Base-by-base conservation (phyloP, 2,113 vertebrate genomes). In the Pao palembangensis region DNA sequence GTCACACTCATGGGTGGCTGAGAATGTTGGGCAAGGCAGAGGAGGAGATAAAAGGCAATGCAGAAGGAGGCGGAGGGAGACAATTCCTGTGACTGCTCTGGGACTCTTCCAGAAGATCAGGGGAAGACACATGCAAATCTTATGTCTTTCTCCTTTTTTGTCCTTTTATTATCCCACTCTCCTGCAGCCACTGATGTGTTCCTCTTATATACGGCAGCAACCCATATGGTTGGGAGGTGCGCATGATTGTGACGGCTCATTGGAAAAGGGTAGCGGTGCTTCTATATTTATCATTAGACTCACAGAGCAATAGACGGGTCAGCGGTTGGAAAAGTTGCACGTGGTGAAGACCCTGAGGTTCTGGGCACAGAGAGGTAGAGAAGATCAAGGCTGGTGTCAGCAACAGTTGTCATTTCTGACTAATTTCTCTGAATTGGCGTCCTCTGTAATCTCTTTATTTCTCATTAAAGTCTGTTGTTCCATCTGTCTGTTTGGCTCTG, bases 1-100 rank as follows among this genome's bases (percentile, higher is more conserved):
- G 81, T 90, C 72, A 63, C 86, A 79, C 89, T 93, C 90, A 92
- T 92, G 89, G 90, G 88, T 86, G 76, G 69, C 75, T 55, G 62
- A 65, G 63, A 75, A 62, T 61, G 64, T 55, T 47, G 64, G 56
- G 41, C 64, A 21, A 81, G 54, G 59, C 67, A 78, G 64, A 75
- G 74, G 71, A 78, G 65, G 66, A 75, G 77, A 75, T 65, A 57
- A n/a, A 23, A 56, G 31, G 71, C 46, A 67, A 66, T 61, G 69
- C 63, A 51, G 74, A 47, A 60, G 51, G 73, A 80, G 81, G 77
- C 4, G 54, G 69, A 64, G 64, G 65, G 65, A 65, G 50, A 5
- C 17, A 51, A 52, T 61, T 55, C 53, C 31, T 21, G 14, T 23
- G 12, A 51, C 65, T 55, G 20, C 55, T 64, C 57, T 54, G 43